These are phyloP conservation scores for Echinarachnius parma DNA, from an alignment of 53 echinoderm and acorn worm species.

Conservation along the genomic window DNA sequence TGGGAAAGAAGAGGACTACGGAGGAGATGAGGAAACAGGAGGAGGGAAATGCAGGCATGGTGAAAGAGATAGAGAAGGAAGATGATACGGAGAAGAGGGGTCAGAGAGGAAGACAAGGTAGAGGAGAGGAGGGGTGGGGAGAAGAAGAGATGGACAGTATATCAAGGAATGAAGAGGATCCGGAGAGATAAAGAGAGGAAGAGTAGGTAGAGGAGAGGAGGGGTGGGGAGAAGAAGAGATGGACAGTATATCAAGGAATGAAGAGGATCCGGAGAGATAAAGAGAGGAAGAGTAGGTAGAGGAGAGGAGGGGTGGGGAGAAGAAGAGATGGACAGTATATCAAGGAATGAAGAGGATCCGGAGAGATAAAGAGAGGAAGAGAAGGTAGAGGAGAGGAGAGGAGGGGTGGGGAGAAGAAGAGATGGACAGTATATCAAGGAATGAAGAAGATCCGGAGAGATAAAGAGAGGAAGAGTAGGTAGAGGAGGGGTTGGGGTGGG, in stretches of 20 bases:
- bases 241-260: not conserved
- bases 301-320: no score
- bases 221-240: not conserved
- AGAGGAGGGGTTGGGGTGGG: not conserved
- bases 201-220: not conserved
- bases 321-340: not conserved
- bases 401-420: not conserved
- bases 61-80: slow-evolving; percentile 2
- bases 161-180: no score
- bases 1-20: no score
- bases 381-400: not conserved
- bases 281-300: not conserved
- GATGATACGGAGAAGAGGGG: not conserved
- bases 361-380: not conserved
- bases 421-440: no score
- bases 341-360: no score
- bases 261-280: not conserved
- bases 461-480: not conserved
- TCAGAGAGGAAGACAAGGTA: not conserved
- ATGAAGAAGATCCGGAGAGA: not conserved
- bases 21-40: not conserved
- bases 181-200: no score
- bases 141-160: not conserved
- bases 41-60: not conserved
- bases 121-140: not conserved